Percentiles rank a stretch among this genome's conserved stretches.
phyloP scores from a whole-genome alignment of 2,797 vertebrate genomes.

The Lagodon rhomboides region DNA sequence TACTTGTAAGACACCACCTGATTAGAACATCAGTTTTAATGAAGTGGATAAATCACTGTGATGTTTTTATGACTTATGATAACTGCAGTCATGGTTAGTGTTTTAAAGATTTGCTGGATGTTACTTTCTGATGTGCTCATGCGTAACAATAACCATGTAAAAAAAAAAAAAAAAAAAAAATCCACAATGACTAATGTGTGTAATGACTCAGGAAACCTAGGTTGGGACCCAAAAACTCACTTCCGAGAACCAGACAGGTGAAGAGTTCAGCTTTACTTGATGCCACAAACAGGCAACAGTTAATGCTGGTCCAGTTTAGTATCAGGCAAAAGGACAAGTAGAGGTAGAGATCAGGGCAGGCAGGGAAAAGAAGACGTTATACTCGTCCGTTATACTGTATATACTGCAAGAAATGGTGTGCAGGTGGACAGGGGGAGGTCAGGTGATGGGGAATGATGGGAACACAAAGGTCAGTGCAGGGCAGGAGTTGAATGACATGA shows the following conservation, averaged over 20 bases:
- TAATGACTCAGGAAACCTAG: neutral
- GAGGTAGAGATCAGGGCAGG: too few relatives aligned
- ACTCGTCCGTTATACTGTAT: too few relatives aligned
- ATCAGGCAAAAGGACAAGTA: neutral
- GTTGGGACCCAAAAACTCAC: neutral
- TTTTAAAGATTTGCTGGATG: neutral
- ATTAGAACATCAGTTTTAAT: neutral
- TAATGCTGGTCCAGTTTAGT: neutral
- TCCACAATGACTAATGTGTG: too few relatives aligned
- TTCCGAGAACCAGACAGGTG: neutral
- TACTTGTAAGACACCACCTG: neutral
- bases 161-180: slow-evolving; percentile 1
- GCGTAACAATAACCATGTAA: neutral
- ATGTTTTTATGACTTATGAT: neutral
- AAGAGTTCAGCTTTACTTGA: neutral
- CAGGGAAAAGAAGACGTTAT: neutral
- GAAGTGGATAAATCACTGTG: neutral
- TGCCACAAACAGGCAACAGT: neutral
- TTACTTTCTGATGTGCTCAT: neutral
- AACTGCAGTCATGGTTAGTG: neutral
- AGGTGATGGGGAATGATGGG: neutral
- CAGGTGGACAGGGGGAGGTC: neutral
- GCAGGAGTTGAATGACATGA: neutral
- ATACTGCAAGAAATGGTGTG: neutral
- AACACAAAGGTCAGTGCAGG: neutral